These are phyloP conservation scores for Takifugu ocellatus DNA, from an alignment of 2,797 vertebrate species.

Conservation along the genomic window DNA sequence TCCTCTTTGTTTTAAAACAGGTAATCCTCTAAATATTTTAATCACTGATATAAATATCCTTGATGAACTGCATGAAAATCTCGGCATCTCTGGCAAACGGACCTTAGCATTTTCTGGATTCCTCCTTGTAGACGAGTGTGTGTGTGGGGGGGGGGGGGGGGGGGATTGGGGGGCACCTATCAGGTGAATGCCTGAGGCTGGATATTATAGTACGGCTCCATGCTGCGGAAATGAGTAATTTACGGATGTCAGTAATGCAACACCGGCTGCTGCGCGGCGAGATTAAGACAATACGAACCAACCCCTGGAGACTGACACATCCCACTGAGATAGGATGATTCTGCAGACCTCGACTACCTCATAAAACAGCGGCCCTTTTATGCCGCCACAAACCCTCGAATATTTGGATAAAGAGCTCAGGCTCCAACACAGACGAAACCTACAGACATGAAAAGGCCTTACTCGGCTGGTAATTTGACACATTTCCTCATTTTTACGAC, in stretches of 20 bases:
- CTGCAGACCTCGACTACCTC: too few relatives aligned
- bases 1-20: constrained; percentile 20
- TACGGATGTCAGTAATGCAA: constrained; percentile 5
- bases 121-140: constrained; percentile 38
- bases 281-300: constrained; percentile 29
- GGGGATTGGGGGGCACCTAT: constrained; percentile 12
- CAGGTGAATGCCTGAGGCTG: constrained; percentile 22
- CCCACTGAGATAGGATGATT: neutral
- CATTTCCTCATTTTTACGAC: too few relatives aligned
- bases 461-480: too few relatives aligned
- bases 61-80: constrained; percentile 17
- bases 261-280: constrained; percentile 20
- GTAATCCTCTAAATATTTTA: constrained; percentile 36
- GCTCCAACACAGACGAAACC: neutral
- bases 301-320: constrained; percentile 18
- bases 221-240: constrained; percentile 32
- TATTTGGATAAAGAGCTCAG: constrained; percentile 24
- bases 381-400: constrained; percentile 14
- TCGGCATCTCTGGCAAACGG: constrained; percentile 43
- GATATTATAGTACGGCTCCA: constrained; percentile 17
- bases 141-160: too few relatives aligned
- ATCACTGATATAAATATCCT: constrained; percentile 15
- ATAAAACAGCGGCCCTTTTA: constrained; percentile 19
- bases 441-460: too few relatives aligned
- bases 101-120: constrained; percentile 40